Evolutionary conservation across 2,888 invertebrate genomes (phyloP).

Genomic region (Drosophila barbarae): DNA sequence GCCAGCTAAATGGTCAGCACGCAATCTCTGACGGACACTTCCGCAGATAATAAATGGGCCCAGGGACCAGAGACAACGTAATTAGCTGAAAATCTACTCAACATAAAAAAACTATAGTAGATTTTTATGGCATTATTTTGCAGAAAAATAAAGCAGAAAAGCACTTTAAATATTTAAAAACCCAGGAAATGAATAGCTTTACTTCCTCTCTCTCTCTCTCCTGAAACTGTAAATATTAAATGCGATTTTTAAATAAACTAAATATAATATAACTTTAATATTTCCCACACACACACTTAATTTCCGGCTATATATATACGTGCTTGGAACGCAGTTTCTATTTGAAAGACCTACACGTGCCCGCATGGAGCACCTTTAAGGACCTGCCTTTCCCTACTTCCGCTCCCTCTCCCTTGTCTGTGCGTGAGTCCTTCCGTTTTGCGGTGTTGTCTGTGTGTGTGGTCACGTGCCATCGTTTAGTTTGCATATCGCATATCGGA

Average conservation of each 20-base stretch:
- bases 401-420: background rate
- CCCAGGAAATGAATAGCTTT: background rate
- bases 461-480: slow-evolving; percentile 43
- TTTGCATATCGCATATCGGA: slow-evolving; percentile 40
- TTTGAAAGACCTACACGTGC: slow-evolving; percentile 28
- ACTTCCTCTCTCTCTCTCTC: background rate
- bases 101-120: background rate
- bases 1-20: slow-evolving; percentile 34
- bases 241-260: background rate
- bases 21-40: slow-evolving; percentile 35
- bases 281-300: background rate
- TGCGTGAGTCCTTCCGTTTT: slow-evolving; percentile 1
- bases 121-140: no score
- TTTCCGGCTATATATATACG: background rate
- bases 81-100: slow-evolving; percentile 4
- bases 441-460: slow-evolving; percentile 2
- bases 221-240: background rate
- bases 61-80: slow-evolving; percentile 20
- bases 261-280: background rate
- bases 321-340: slow-evolving; percentile 3
- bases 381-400: slow-evolving; percentile 7
- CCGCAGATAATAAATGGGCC: slow-evolving; percentile 33
- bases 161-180: background rate
- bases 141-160: background rate
- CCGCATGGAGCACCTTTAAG: slow-evolving; percentile 15